Base-by-base conservation (phyloP, 2,888 invertebrate species). In the Lasioglossum zephyrum region DNA sequence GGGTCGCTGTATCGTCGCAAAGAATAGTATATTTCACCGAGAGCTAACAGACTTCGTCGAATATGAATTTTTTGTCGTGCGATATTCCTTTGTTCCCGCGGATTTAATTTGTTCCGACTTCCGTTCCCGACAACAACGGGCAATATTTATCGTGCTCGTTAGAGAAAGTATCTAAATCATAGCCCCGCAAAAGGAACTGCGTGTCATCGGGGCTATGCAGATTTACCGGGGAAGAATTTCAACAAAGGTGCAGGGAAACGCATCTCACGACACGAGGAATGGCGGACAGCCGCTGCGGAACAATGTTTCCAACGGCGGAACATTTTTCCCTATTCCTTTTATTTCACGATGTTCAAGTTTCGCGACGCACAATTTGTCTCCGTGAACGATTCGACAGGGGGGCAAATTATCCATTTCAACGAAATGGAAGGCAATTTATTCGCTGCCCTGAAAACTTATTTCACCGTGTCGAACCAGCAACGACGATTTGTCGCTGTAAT, bases 401-500 rank as follows among this genome's bases (percentile, higher is more conserved):
- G 79, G 86, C 44, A 70, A 79, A 86, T 85, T 86, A 85, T 77
- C 78, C 79, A 78, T 86, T 86, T 85, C 86, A 86, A 86, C 86
- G 82, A 79, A 86, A 79, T 79, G 76, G 81, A 86, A 79, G 81
- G 82, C 86, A 86, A 86, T 86, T 86, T 79, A 86, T 81, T 57
- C 82, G 63, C 31, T 86, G 86, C 69, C 86, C 86, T 82, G 82
- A 79, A 86, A 86, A 86, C 81, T 86, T 86, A 86, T 82, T 86
- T 86, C 70, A 86, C 86, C 86, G 86, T 86, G 74, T 82, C 86
- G 82, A 73, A 72, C 60, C 70, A 41, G 78, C 77, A 63, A 77
- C 36, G 81, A 85, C 79, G 86, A 86, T 86, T 86, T 86, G 86
- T 82, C 81, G 86, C 79, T 86, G 86, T 86, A 86, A 86, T 86